phyloP scores from a whole-genome alignment of 2,113 vertebrate species.

The Grammomys dolichurus region DNA sequence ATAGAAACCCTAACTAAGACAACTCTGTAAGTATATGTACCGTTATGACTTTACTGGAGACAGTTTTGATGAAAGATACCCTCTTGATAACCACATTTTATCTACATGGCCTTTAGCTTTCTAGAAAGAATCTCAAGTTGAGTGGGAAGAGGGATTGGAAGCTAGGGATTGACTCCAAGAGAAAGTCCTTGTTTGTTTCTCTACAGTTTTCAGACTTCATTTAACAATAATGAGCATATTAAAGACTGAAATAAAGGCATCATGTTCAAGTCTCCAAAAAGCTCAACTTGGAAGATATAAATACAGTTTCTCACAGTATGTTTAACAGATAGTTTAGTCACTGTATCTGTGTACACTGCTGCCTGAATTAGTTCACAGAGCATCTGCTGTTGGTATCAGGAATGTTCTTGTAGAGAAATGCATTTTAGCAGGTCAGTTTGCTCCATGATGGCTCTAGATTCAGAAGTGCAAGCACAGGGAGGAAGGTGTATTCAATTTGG shows the following conservation, averaged over 20 bases:
- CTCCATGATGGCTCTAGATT: not conserved
- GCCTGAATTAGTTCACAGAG: conserved; percentile 75
- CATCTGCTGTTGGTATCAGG: conserved; percentile 79
- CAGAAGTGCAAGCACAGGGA: not conserved
- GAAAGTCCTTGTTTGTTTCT: conserved; percentile 69
- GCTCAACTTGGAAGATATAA: not conserved
- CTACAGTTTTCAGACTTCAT: conserved; percentile 55
- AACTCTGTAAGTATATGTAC: conserved; percentile 56
- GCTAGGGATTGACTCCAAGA: conserved; percentile 30
- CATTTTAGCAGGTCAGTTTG: conserved; percentile 44
- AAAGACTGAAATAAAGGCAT: conserved; percentile 52
- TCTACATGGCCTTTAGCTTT: conserved; percentile 81
- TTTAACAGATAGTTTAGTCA: conserved; percentile 55
- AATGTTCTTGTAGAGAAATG: conserved; percentile 66
- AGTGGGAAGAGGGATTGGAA: not conserved
- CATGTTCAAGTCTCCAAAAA: conserved; percentile 75
- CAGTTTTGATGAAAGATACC: conserved; percentile 76
- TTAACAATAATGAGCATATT: conserved; percentile 63
- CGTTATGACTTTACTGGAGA: conserved; percentile 81
- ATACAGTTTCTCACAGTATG: conserved; percentile 63
- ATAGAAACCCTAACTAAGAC: no score
- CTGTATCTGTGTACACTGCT: conserved; percentile 64
- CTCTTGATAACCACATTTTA: conserved; percentile 80
- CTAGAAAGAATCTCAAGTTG: conserved; percentile 75
- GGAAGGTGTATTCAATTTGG: not conserved